A percentile compares a stretch with the other conserved stretches of the same genome.
Evolutionary conservation across 2,797 vertebrate genomes (phyloP).

Genomic region (Carcharodon carcharias): DNA sequence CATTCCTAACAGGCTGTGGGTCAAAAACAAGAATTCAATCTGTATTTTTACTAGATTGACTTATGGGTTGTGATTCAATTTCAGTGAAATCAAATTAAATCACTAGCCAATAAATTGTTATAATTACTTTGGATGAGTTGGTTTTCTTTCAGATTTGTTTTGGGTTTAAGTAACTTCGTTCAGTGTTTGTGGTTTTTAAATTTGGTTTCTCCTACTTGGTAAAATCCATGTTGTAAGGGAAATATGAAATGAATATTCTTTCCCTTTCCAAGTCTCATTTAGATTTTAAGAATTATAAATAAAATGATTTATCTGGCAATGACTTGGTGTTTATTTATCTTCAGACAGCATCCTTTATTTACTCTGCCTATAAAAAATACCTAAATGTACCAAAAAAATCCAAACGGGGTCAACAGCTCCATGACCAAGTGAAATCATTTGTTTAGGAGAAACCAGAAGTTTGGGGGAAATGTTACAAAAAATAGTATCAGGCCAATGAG

Average conservation of each 20-base stretch:
- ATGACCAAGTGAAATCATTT: not conserved
- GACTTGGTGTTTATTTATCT: not conserved
- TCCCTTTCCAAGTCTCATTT: not conserved
- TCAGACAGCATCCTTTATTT: not conserved
- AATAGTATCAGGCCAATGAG: not conserved
- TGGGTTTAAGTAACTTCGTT: not conserved
- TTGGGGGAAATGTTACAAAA: not conserved
- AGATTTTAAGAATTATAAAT: conserved; percentile 1
- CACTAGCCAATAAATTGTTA: not conserved
- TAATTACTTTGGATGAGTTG: not conserved
- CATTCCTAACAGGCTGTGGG: not conserved
- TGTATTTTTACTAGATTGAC: not conserved
- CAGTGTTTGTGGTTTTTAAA: conserved; percentile 4
- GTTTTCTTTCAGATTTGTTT: not conserved
- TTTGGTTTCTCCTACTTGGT: not conserved
- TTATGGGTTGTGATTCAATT: not conserved
- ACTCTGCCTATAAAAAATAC: not conserved
- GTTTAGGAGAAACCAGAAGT: not conserved
- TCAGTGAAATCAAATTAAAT: not conserved
- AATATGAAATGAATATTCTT: not conserved
- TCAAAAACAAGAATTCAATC: not conserved
- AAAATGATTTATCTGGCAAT: conserved; percentile 12
- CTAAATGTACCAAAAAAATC: not conserved
- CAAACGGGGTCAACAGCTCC: not conserved
- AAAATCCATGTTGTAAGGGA: not conserved